Base-by-base conservation (phyloP, 2,113 vertebrate genomes). In the Cacatua alba region DNA sequence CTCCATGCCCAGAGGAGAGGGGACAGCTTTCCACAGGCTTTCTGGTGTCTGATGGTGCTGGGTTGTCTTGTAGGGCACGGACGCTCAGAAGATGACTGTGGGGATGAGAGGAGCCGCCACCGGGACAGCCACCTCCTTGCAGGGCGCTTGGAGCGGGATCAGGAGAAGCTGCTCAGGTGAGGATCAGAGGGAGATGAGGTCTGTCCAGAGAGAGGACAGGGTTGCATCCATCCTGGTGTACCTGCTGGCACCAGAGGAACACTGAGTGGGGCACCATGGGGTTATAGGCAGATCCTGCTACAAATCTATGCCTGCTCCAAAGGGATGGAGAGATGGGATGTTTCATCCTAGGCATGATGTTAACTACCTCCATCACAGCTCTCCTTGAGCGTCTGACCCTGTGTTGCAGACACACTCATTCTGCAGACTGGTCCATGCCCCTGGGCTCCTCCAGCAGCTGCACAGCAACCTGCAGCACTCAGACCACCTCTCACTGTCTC, bases 141-240 rank as follows among this genome's bases (percentile, higher is more conserved):
- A 13, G 98, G 98, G n/a, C 98, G 99, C 65, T 95, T 99, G 96
- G 99, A 99, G 89, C 97, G 99, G 5, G 99, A 99, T 88, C 99
- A 99, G 97, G 99, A 99, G 97, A 99, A 99, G 96, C 98, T 99
- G 69, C 98, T 99, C 96, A 98, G 99, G 99, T 99, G 96, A 98
- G 97, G 28, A 1, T 18, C 5, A 7, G 39, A 29, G 26, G 5
- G 19, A 64, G 25, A 9, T 21, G 41, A 17, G 5, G 2, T 51
- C 60, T 63, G 13, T 84, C 53, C 2, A 2, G 53, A 77, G 35
- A 35, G 4, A n/a, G 67, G 33, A 33, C 21, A 17, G 17, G 37
- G 13, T 70, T 35, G 29, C 43, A 15, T 70, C 46, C 39, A 7
- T 55, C 23, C 43, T 75, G 29, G 11, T 33, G 17, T n/a, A 37